Conservation (phyloP, 2,797 vertebrate species). For the Ctenochaetus hawaiiensis region DNA sequence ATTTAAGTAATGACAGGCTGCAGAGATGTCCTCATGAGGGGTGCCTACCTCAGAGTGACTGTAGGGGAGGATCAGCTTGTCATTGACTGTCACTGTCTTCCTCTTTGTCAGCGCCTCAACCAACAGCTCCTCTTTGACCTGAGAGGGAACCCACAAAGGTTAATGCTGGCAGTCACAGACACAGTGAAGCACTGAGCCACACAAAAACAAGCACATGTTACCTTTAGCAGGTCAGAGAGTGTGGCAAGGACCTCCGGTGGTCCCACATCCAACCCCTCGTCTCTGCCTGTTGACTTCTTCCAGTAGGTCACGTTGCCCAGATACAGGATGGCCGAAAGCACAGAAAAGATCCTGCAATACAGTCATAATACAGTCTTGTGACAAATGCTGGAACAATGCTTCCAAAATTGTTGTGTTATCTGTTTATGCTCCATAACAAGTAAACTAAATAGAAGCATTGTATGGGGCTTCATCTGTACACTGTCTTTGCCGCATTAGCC, state of each 20-base stretch:
- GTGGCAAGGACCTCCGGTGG: constrained; percentile 94
- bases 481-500: constrained; percentile 13
- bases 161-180: constrained; percentile 1
- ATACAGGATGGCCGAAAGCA: constrained; percentile 97
- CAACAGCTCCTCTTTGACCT: constrained; percentile 96
- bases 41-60: constrained; percentile 91
- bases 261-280: constrained; percentile 95
- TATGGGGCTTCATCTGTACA: constrained; percentile 5
- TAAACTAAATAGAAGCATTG: constrained; percentile 36
- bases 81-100: constrained; percentile 97
- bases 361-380: constrained; percentile 2
- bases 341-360: constrained; percentile 92
- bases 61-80: constrained; percentile 97
- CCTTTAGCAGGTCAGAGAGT: constrained; percentile 96
- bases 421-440: constrained; percentile 22
- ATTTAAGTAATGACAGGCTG: constrained; percentile 9
- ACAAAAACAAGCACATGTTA: constrained; percentile 41
- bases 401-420: constrained; percentile 15
- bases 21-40: background rate
- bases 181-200: background rate
- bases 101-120: constrained; percentile 98
- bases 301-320: constrained; percentile 95
- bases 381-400: constrained; percentile 13
- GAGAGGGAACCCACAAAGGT: constrained; percentile 23
- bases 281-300: constrained; percentile 91